Conservation (phyloP, 2,888 invertebrate species). For the Phania funesta region DNA sequence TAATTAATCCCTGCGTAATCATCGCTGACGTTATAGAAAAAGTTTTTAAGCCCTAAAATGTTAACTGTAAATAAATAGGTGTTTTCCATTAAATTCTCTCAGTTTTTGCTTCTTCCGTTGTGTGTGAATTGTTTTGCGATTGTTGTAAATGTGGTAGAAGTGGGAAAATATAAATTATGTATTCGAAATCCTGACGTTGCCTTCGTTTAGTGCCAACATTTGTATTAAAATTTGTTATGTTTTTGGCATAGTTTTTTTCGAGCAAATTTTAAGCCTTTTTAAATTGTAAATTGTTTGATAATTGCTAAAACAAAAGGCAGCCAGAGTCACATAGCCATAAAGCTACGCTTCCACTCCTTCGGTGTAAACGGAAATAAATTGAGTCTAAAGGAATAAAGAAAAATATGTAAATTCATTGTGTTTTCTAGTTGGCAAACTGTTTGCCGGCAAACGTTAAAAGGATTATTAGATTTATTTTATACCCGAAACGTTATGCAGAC, state of each 20-base stretch:
- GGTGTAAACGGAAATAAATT: background rate
- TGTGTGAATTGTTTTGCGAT: background rate
- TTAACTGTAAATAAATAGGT: constrained; percentile 40
- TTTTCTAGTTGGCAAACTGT: constrained; percentile 4
- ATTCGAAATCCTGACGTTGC: constrained; percentile 3
- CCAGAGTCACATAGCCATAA: background rate
- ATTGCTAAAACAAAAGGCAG: constrained; percentile 46
- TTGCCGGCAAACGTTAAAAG: constrained; percentile 57
- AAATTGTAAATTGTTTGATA: constrained; percentile 67
- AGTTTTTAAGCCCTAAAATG: constrained; percentile 59
- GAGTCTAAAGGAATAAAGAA: constrained; percentile 21
- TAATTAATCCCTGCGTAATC: constrained; percentile 66
- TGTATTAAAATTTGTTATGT: constrained; percentile 59
- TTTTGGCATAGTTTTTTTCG: constrained; percentile 37
- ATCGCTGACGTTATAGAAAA: constrained; percentile 42
- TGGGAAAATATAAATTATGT: constrained; percentile 37
- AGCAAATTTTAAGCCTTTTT: constrained; percentile 45
- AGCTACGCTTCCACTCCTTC: background rate
- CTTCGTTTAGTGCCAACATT: constrained; percentile 34
- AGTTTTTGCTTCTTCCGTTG: background rate
- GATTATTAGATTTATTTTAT: constrained; percentile 67
- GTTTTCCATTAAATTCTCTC: constrained; percentile 46
- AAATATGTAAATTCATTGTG: constrained; percentile 61
- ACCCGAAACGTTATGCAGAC: constrained; percentile 53
- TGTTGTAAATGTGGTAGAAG: background rate